These are phyloP conservation scores for Dicrostonyx torquatus DNA, from an alignment of 2,797 vertebrate species.

Conservation along the genomic window DNA sequence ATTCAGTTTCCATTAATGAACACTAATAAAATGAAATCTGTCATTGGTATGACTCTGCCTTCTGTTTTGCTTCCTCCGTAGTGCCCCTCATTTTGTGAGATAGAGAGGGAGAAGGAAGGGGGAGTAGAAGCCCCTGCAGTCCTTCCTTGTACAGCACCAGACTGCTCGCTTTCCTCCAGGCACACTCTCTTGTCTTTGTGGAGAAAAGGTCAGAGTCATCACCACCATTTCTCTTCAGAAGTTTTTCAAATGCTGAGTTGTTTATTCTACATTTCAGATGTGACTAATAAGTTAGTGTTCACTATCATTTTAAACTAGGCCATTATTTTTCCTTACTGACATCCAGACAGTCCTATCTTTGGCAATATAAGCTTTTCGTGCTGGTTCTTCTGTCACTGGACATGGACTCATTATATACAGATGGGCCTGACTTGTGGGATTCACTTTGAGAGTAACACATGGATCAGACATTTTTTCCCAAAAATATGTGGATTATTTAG, in stretches of 20 bases:
- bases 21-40: background rate
- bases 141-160: background rate
- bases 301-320: background rate
- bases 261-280: background rate
- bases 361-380: background rate
- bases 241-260: background rate
- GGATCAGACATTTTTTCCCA: background rate
- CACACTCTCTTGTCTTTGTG: background rate
- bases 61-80: background rate
- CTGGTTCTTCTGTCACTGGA: background rate
- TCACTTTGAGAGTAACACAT: background rate
- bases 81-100: background rate
- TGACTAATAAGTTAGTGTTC: background rate
- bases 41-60: background rate
- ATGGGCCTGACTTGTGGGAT: background rate
- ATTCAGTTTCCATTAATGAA: background rate
- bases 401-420: background rate
- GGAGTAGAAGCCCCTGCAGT: background rate
- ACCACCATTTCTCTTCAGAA: background rate
- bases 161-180: background rate
- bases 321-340: background rate
- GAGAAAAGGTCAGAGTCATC: background rate
- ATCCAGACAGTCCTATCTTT: background rate
- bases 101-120: background rate
- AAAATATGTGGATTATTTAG: background rate